Evolutionary conservation across 1,140 invertebrate genomes (phyloP).

Genomic region (Aphis craccivora): DNA sequence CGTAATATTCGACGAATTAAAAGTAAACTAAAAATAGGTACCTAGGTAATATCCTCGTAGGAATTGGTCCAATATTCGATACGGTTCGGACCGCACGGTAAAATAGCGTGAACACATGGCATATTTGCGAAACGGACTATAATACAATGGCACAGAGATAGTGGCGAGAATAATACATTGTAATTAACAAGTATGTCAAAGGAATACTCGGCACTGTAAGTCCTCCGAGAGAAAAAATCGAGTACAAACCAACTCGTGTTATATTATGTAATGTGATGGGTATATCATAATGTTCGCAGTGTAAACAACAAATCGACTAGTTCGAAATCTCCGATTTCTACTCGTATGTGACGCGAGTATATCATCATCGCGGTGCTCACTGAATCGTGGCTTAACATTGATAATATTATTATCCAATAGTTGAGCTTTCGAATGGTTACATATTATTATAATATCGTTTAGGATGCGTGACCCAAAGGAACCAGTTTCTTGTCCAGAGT

Average conservation of each 20-base stretch:
- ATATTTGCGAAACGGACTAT: not conserved
- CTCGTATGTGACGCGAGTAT: not conserved
- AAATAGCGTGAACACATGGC: not conserved
- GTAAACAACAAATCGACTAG: not conserved
- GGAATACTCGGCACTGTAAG: not conserved
- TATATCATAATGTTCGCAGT: not conserved
- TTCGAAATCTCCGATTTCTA: not conserved
- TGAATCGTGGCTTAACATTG: not conserved
- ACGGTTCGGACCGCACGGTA: not conserved
- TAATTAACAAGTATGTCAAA: conserved; percentile 18
- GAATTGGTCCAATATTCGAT: not conserved
- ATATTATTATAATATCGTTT: not conserved
- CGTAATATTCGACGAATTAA: not conserved
- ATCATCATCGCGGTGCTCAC: not conserved
- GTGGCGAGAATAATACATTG: not conserved
- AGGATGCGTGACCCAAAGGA: not conserved
- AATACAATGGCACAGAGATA: not conserved
- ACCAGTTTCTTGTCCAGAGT: not conserved
- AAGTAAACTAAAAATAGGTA: not conserved
- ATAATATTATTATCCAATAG: not conserved
- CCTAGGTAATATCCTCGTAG: not conserved
- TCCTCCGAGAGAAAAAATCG: not conserved
- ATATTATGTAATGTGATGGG: not conserved
- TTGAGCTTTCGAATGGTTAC: not conserved
- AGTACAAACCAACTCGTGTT: not conserved